These are phyloP conservation scores for Allolobophora icterica DNA, from an alignment of 2,888 invertebrate genomes.

Conservation along the genomic window DNA sequence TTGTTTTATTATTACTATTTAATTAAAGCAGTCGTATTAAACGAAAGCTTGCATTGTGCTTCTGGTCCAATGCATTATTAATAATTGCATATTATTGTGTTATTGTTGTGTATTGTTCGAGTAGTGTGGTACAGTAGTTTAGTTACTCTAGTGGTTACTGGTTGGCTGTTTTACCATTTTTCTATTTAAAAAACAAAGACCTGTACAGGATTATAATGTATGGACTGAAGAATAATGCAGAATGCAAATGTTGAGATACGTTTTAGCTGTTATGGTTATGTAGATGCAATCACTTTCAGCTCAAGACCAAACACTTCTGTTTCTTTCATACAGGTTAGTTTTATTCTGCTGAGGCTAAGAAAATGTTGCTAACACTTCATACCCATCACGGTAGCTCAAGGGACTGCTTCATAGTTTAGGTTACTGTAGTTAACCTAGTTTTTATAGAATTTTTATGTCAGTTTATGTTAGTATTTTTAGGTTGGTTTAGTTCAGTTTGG, in stretches of 20 bases:
- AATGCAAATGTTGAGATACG: background rate
- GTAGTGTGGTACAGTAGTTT: background rate
- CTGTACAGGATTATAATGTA: background rate
- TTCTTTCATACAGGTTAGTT: background rate
- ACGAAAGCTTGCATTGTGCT: background rate
- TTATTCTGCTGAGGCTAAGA: background rate
- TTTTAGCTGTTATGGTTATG: background rate
- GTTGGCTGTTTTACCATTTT: background rate
- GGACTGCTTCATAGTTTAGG: too few relatives aligned
- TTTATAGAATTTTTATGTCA: background rate
- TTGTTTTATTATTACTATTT: background rate
- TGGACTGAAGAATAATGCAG: background rate
- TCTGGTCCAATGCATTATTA: conserved; percentile 5
- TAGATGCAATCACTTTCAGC: background rate
- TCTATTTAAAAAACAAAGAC: background rate
- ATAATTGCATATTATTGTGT: background rate
- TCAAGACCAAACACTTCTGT: background rate
- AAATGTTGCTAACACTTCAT: too few relatives aligned
- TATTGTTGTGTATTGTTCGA: too few relatives aligned
- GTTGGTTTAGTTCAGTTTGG: too few relatives aligned
- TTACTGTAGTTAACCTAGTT: background rate
- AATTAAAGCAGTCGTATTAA: background rate
- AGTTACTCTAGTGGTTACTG: background rate
- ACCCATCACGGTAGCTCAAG: too few relatives aligned
- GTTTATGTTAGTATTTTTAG: too few relatives aligned